A percentile compares a stretch with the other conserved stretches of the same genome.
Evolutionary conservation across 2,888 invertebrate species (phyloP).

Genomic region (Pseudococcus jackbeardsleyi): DNA sequence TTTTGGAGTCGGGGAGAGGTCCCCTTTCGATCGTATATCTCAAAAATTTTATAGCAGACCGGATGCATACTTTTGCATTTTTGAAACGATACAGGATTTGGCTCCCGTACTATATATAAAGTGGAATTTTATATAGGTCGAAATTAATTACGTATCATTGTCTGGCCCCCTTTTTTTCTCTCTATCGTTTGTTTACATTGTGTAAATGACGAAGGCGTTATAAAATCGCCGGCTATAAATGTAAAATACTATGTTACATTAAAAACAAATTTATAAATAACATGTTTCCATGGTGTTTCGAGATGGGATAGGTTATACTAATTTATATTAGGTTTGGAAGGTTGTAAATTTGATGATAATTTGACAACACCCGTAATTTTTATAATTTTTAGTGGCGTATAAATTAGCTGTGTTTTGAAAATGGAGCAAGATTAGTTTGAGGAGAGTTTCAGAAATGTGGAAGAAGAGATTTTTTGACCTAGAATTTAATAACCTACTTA

Average conservation of each 20-base stretch:
- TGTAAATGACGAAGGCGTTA: constrained; percentile 33
- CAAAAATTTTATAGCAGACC: no score
- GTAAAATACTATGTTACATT: constrained; percentile 34
- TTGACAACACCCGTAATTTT: neutral
- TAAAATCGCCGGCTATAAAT: constrained; percentile 24
- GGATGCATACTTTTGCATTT: no score
- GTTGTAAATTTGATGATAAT: neutral
- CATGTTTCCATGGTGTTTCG: constrained; percentile 3
- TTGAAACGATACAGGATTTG: no score
- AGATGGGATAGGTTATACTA: neutral
- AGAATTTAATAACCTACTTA: no score
- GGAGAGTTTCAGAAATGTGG: no score
- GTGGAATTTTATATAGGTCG: constrained; percentile 34
- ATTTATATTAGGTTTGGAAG: neutral
- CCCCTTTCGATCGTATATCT: no score
- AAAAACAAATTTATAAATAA: constrained; percentile 55
- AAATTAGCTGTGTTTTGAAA: neutral
- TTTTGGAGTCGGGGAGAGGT: no score
- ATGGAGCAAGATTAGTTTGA: neutral
- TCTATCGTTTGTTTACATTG: constrained; percentile 24
- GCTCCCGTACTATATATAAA: no score
- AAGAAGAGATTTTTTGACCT: no score
- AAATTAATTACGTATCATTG: constrained; percentile 35
- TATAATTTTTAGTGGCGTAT: neutral
- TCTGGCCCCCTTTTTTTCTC: neutral